Conservation (phyloP, 2,113 vertebrate species). For the Bothrops jararaca region DNA sequence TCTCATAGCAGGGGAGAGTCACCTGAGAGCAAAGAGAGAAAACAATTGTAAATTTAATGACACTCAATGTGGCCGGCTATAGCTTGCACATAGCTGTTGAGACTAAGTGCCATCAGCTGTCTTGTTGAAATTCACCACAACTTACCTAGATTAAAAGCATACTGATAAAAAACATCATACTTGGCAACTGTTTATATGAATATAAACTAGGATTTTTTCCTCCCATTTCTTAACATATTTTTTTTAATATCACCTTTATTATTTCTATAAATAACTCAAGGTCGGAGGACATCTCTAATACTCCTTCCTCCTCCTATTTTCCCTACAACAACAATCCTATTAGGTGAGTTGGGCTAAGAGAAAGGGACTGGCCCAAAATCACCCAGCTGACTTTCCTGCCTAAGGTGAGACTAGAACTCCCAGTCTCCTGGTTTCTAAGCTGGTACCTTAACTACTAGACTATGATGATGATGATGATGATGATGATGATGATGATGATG, state of each 20-base stretch:
- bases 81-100: not conserved
- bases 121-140: not conserved
- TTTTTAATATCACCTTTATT: not conserved
- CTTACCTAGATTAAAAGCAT: not conserved
- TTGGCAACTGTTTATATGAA: not conserved
- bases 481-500: not conserved
- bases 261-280: not conserved
- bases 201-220: not conserved
- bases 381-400: not conserved
- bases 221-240: not conserved
- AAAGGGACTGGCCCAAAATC: not conserved
- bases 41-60: constrained; percentile 43
- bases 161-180: not conserved
- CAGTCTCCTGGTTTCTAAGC: not conserved
- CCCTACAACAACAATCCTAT: not conserved
- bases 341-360: not conserved
- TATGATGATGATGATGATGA: not conserved
- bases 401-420: not conserved
- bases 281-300: not conserved
- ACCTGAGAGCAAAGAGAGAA: constrained; percentile 47
- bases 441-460: not conserved
- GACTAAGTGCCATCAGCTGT: not conserved
- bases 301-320: not conserved
- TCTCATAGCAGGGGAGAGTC: constrained; percentile 63
- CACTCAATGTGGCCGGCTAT: not conserved